Conservation (phyloP, 2,888 invertebrate genomes). For the Ophion obscuratus region DNA sequence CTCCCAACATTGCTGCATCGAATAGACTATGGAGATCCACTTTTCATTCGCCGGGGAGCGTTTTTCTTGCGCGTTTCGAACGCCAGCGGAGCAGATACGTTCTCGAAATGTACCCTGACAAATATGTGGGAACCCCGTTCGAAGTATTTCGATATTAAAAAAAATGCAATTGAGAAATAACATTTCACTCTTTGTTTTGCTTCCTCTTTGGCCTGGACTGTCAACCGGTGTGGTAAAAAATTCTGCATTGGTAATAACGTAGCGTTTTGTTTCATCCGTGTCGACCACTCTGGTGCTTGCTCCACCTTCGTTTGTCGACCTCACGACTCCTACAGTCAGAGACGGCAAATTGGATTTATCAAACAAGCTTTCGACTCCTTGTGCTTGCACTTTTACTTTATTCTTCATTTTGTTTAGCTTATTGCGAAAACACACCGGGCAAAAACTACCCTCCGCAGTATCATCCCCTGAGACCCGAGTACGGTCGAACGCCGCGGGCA, state of each 20-base stretch:
- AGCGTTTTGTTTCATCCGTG: slow-evolving; percentile 44
- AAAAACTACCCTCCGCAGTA: slow-evolving; percentile 25
- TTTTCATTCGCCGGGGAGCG: slow-evolving; percentile 33
- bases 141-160: slow-evolving; percentile 10
- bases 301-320: slow-evolving; percentile 13
- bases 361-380: slow-evolving; percentile 70
- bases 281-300: slow-evolving; percentile 12
- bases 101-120: neutral
- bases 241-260: slow-evolving; percentile 33
- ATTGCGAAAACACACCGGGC: slow-evolving; percentile 33
- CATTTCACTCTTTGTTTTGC: neutral
- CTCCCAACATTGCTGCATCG: slow-evolving; percentile 36
- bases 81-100: slow-evolving; percentile 27
- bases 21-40: slow-evolving; percentile 36
- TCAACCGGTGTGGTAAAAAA: neutral
- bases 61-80: slow-evolving; percentile 21
- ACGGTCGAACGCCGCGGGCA: slow-evolving; percentile 43
- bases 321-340: slow-evolving; percentile 44
- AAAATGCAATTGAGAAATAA: slow-evolving; percentile 22
- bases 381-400: slow-evolving; percentile 40
- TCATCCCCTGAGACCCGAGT: slow-evolving; percentile 10
- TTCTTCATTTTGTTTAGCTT: slow-evolving; percentile 31
- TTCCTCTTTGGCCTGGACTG: slow-evolving; percentile 11
- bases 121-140: slow-evolving; percentile 3
- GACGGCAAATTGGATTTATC: slow-evolving; percentile 76